Evolutionary conservation across 2,113 vertebrate species (phyloP), one percentile per base, ranked within the genome.

Genomic region (Atherinomorus stipes): DNA sequence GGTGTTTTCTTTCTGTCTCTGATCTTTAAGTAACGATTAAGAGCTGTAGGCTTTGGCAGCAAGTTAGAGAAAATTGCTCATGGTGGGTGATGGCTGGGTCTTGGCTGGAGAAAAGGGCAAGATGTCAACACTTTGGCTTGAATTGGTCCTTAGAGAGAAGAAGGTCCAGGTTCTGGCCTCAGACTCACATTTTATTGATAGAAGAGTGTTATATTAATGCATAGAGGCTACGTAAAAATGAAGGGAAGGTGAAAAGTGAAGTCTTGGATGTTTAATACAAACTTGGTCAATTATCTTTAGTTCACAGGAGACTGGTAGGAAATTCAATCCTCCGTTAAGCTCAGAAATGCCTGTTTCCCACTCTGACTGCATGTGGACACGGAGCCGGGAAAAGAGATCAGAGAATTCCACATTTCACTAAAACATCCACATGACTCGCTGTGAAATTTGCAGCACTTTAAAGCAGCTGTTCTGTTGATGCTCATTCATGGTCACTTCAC

Each of bases 71-170:
- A 72, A 87, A 59, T 58, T 54, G 54, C 84, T 75, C 58, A 76
- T 58, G 34, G 64, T 76, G 63, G 88, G 78, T 85, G 88, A 85
- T 75, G 59, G 71, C 84, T 61, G 59, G 23, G 66, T 65, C 59
- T 63, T 68, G 82, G 37, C 44, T 70, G 61, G 63, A 82, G 88
- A 90, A 92, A 90, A 90, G 80, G 66, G 64, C 88, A 79, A 92
- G 89, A 81, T 90, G 88, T 92, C 86, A 93, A 89, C 90, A 83
- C 89, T 79, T 86, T 62, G 74, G 65, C 73, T 86, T 91, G 92
- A 93, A 93, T 90, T 82, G 86, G 88, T 87, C 91, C 86, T 74
- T 37, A 1, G 90, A 90, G 88, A 89, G 73, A 60, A 12, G 52
- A 88, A 64, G 79, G 81, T 80, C 81, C 63, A 57, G 70, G 81